Conservation (phyloP, 2,797 vertebrate species). For the Cyprinella venusta region DNA sequence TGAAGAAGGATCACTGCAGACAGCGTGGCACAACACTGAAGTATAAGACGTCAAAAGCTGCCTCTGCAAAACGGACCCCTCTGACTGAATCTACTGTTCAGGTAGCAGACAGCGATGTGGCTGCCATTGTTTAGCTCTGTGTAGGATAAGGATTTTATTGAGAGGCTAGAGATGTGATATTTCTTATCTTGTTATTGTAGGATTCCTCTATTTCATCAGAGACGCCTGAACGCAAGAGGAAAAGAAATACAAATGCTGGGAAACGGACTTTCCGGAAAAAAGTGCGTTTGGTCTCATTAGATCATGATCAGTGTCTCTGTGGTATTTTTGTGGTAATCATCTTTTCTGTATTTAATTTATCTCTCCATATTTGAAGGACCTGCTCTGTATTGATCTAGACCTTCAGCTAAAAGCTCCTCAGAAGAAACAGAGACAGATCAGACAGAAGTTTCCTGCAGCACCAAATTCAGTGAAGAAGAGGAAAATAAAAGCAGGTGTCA, state of each 20-base stretch:
- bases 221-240: slow-evolving; percentile 53
- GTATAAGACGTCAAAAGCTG: slow-evolving; percentile 74
- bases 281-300: slow-evolving; percentile 8
- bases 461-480: slow-evolving; percentile 82
- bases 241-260: slow-evolving; percentile 36
- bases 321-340: background rate
- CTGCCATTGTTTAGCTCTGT: background rate
- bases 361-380: slow-evolving; percentile 47
- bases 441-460: slow-evolving; percentile 81
- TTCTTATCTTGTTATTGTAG: slow-evolving; percentile 53
- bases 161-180: background rate
- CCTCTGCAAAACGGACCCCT: slow-evolving; percentile 55
- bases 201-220: slow-evolving; percentile 51
- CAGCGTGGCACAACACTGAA: slow-evolving; percentile 34
- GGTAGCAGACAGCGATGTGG: background rate
- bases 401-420: slow-evolving; percentile 55
- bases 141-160: background rate
- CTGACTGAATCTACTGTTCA: slow-evolving; percentile 37
- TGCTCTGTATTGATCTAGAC: slow-evolving; percentile 49
- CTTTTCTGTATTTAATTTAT: background rate
- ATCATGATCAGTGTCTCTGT: background rate
- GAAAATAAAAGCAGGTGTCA: slow-evolving; percentile 68
- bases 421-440: slow-evolving; percentile 85
- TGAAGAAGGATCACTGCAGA: slow-evolving; percentile 13
- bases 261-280: slow-evolving; percentile 47